Conservation (phyloP, 2,888 invertebrate species). For the Iphiclides podalirius region DNA sequence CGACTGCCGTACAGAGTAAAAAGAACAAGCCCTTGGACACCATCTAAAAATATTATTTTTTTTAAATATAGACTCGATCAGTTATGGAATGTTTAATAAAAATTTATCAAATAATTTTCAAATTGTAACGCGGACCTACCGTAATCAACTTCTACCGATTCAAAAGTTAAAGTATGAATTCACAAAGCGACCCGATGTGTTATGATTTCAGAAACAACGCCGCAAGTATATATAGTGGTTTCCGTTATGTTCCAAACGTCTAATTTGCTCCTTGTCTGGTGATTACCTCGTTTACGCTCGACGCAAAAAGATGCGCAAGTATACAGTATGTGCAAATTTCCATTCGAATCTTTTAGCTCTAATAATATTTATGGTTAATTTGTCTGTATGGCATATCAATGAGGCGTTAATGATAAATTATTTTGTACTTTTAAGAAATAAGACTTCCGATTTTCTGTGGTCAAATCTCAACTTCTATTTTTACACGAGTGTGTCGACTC, state of each 20-base stretch:
- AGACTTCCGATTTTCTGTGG: too few relatives aligned
- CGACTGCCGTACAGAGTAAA: conserved; percentile 27
- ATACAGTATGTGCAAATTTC: background rate
- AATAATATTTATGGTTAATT: too few relatives aligned
- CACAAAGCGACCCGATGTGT: conserved; percentile 42
- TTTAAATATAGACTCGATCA: too few relatives aligned
- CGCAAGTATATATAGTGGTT: conserved; percentile 54
- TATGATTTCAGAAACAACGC: conserved; percentile 48
- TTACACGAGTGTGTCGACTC: too few relatives aligned
- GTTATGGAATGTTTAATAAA: too few relatives aligned
- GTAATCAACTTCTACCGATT: background rate
- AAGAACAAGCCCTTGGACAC: conserved; percentile 27
- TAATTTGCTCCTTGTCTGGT: conserved; percentile 60
- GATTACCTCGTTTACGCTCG: conserved; percentile 26
- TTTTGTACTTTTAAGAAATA: too few relatives aligned
- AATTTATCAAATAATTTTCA: background rate
- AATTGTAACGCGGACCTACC: background rate
- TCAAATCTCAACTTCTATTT: too few relatives aligned
- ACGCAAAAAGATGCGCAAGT: background rate
- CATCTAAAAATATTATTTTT: conserved; percentile 27
- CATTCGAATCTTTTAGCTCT: background rate
- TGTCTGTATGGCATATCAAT: too few relatives aligned
- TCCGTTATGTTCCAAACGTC: conserved; percentile 48
- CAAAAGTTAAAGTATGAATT: background rate
- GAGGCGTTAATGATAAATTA: too few relatives aligned